Evolutionary conservation across 1,140 invertebrate genomes (phyloP).

Genomic region (Marisa cornuarietis): DNA sequence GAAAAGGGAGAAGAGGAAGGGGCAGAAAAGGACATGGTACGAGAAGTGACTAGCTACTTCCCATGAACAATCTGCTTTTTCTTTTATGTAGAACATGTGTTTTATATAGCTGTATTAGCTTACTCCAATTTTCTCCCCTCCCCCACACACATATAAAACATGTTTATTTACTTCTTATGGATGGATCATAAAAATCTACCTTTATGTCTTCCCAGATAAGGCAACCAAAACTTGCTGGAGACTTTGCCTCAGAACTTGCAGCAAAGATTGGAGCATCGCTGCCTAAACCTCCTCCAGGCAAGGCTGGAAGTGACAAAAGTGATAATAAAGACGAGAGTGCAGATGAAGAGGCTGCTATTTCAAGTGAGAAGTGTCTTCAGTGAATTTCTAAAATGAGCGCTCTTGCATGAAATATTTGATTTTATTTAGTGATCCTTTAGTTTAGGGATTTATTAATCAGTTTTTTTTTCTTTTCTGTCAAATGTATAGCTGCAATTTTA

Average conservation of each 20-base stretch:
- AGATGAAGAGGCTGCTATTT: neutral
- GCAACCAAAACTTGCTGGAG: slow-evolving; percentile 15
- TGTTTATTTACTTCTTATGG: neutral
- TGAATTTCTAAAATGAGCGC: too few relatives aligned
- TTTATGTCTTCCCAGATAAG: neutral
- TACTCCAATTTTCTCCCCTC: neutral
- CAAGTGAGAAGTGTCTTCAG: neutral
- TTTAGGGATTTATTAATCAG: too few relatives aligned
- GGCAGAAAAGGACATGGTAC: slow-evolving; percentile 18
- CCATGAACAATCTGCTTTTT: neutral
- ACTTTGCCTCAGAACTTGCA: slow-evolving; percentile 54
- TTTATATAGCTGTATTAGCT: neutral
- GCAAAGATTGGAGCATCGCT: slow-evolving; percentile 40
- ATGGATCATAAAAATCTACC: neutral
- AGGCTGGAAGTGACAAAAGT: slow-evolving; percentile 25
- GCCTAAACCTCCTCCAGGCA: slow-evolving; percentile 27
- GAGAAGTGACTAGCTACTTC: neutral
- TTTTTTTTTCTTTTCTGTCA: neutral
- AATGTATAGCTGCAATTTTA: neutral
- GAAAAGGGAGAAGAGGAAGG: slow-evolving; percentile 31
- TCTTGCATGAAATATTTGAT: too few relatives aligned
- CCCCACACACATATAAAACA: neutral
- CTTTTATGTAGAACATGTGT: neutral
- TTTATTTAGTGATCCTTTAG: too few relatives aligned
- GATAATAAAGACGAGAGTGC: neutral